Evolutionary conservation across 2,797 vertebrate species (phyloP), one percentile per base, ranked within the genome.

Genomic region (Discoglossus pictus): DNA sequence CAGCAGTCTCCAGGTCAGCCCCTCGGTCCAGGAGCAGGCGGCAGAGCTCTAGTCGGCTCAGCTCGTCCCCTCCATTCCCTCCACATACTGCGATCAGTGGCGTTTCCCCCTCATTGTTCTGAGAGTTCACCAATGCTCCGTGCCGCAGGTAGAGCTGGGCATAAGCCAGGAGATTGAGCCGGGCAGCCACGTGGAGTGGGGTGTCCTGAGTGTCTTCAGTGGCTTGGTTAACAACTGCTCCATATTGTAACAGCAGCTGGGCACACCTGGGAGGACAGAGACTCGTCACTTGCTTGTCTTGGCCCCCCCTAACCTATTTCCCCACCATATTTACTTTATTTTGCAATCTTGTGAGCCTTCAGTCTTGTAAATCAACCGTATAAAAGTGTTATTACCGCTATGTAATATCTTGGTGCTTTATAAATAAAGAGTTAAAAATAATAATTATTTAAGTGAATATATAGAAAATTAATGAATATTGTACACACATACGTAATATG

Each of bases 181-280:
- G 78, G 7, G 90, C 83, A 0, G 86, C 92, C 69, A 88, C 55
- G 3, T 91, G 89, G 75, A 90, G 79, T 0, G 90, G 84, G 0
- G 78, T 86, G 70, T 90, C 87, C 9, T 62, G 67, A 0, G n/a
- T 25, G 0, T 79, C 75, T 61, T 87, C 82, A 0, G 82, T 83
- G 0, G 65, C 65, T 50, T 73, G 56, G 23, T 81, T 65, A 11
- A 89, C 60, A 0, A 66, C 38, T 0, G 90, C 90, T 0, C 88
- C 78, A 1, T 82, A 79, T n/a, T 80, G 75, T 77, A 90, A 75
- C 72, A 92, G 79, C 8, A 80, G 69, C 61, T 78, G 79, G 7
- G 92, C 89, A 23, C 90, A 91, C 60, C 90, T 90, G 76, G 0
- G 1, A 44, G 34, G 1, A 18, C n/a, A n/a, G n/a, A n/a, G n/a